These are phyloP conservation scores for Gopherus evgoodei DNA, from an alignment of 2,113 vertebrate species.

Conservation along the genomic window DNA sequence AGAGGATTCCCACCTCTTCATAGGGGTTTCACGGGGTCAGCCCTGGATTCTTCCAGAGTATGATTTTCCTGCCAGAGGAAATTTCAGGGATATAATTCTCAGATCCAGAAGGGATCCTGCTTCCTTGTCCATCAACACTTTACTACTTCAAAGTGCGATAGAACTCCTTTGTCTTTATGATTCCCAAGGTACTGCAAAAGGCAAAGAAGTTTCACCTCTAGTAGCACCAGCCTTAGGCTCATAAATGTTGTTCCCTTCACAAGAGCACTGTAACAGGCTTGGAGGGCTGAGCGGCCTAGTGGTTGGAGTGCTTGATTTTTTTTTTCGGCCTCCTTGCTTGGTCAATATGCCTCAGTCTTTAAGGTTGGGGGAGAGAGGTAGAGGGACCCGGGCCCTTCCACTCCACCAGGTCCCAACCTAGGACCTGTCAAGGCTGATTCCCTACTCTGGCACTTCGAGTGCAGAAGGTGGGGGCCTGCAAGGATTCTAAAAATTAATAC, in stretches of 20 bases:
- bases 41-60: background rate
- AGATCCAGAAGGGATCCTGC: background rate
- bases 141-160: background rate
- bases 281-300: too few species aligned
- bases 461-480: too few species aligned
- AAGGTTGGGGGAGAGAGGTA: too few species aligned
- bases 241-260: background rate
- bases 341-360: too few species aligned
- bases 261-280: too few species aligned
- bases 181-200: background rate
- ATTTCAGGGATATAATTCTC: background rate
- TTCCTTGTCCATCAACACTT: background rate
- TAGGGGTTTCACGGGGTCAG: background rate
- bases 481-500: too few species aligned
- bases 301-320: too few species aligned
- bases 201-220: background rate
- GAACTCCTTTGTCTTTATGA: rapidly evolving
- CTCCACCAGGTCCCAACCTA: background rate
- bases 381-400: background rate
- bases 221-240: background rate
- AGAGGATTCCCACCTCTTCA: background rate
- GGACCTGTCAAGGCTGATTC: too few species aligned
- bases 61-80: constrained; percentile 3
- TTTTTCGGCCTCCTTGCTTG: too few species aligned
- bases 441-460: too few species aligned